Conservation (phyloP, 2,113 vertebrate species). For the Numida meleagris region DNA sequence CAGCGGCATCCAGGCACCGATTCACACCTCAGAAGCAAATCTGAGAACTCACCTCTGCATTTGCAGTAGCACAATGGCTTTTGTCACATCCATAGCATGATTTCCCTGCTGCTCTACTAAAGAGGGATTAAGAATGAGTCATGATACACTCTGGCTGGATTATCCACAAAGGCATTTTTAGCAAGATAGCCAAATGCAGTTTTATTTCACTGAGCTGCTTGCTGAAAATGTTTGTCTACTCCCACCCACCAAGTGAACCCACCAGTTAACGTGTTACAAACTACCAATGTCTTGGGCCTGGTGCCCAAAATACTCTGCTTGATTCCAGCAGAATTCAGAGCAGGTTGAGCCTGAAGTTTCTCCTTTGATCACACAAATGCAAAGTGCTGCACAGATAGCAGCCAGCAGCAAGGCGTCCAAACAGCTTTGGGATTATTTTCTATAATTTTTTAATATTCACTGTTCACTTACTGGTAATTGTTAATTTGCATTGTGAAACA, state of each 20-base stretch:
- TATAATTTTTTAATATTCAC: background rate
- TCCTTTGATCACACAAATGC: background rate
- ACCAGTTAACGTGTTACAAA: background rate
- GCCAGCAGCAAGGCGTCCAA: background rate
- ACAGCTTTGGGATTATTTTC: background rate
- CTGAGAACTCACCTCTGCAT: background rate
- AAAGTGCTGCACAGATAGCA: background rate
- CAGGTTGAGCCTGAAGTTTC: background rate
- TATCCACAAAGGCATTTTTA: background rate
- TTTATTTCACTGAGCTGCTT: background rate
- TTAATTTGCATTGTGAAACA: background rate
- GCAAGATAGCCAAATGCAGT: background rate
- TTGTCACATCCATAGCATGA: accelerated
- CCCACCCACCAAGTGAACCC: background rate
- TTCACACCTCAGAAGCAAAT: background rate
- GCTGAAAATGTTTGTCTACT: background rate
- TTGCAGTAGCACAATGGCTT: background rate
- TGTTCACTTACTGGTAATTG: background rate
- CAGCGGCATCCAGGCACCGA: background rate
- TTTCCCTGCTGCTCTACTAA: background rate
- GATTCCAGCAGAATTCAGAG: background rate
- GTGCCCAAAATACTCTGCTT: background rate
- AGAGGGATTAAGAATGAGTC: background rate
- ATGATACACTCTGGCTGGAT: background rate
- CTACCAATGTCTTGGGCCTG: background rate